These are phyloP conservation scores for Drosophila longiperda DNA, from an alignment of 2,888 invertebrate species.

Conservation along the genomic window DNA sequence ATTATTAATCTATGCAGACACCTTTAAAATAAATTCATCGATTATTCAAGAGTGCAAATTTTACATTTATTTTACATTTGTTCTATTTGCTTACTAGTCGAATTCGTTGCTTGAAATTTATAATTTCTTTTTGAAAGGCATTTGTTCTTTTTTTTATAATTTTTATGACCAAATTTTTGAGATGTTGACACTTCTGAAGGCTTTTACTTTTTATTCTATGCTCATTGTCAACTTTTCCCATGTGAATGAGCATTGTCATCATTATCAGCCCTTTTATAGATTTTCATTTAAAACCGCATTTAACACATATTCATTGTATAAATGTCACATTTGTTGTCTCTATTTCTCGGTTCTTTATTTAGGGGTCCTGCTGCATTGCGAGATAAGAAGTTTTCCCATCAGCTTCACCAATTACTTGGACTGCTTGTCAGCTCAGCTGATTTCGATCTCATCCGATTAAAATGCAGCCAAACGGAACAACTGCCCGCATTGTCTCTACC, in stretches of 20 bases:
- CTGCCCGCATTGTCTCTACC: conserved; percentile 33
- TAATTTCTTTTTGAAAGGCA: background rate
- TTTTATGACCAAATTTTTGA: background rate
- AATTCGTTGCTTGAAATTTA: background rate
- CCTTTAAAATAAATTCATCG: background rate
- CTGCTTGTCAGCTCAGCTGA: conserved; percentile 44
- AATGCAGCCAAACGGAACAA: conserved; percentile 4
- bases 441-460: conserved; percentile 72
- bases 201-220: background rate
- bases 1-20: background rate
- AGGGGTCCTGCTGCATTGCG: conserved; percentile 30
- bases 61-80: background rate
- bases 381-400: conserved; percentile 51
- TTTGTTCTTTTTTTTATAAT: background rate
- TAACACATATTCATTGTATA: conserved; percentile 27
- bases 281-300: conserved; percentile 7
- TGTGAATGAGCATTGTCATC: background rate
- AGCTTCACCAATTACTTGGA: conserved; percentile 41
- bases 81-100: background rate
- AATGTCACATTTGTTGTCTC: conserved; percentile 28
- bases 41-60: background rate
- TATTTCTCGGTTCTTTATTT: conserved; percentile 21
- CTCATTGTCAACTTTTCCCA: background rate
- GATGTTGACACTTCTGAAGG: background rate
- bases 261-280: background rate